Conservation (phyloP, 2,888 invertebrate genomes). For the Callyntrura guangdongensis region DNA sequence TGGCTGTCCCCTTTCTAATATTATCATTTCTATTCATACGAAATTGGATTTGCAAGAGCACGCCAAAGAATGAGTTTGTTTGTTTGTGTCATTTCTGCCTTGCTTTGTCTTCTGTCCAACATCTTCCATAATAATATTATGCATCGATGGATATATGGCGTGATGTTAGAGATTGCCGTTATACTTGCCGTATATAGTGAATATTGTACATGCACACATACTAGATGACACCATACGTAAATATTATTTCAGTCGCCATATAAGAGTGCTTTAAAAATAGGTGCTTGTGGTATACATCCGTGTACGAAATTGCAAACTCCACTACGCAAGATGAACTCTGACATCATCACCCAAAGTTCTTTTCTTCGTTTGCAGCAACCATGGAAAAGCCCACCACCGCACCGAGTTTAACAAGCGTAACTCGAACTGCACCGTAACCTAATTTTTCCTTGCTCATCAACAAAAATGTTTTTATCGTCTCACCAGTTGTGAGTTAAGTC, state of each 20-base stretch:
- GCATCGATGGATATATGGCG: not conserved
- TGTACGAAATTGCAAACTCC: not conserved
- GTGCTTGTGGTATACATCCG: not conserved
- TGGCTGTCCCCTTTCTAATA: not conserved
- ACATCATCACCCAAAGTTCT: conserved; percentile 57
- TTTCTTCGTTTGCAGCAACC: conserved; percentile 28
- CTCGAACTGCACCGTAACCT: conserved; percentile 50
- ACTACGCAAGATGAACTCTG: conserved; percentile 56
- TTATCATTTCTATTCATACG: not conserved
- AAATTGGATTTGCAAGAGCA: not conserved
- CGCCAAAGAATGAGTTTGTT: conserved; percentile 49
- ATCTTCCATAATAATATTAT: conserved; percentile 11
- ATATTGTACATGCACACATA: not conserved
- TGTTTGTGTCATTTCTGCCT: conserved; percentile 63
- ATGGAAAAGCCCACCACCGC: conserved; percentile 27
- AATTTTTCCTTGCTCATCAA: conserved; percentile 10
- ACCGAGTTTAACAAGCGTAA: conserved; percentile 14
- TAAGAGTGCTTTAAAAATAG: not conserved
- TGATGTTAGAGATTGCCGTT: not conserved
- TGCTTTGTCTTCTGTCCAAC: conserved; percentile 64
- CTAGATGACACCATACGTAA: too few species aligned
- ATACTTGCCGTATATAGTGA: not conserved
- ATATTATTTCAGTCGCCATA: too few species aligned
- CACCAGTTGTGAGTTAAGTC: conserved; percentile 17
- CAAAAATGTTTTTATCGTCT: not conserved